Evolutionary conservation across 1,140 invertebrate species (phyloP), one percentile per base, ranked within the genome.

Genomic region (honey bee (Apis mellifera)): DNA sequence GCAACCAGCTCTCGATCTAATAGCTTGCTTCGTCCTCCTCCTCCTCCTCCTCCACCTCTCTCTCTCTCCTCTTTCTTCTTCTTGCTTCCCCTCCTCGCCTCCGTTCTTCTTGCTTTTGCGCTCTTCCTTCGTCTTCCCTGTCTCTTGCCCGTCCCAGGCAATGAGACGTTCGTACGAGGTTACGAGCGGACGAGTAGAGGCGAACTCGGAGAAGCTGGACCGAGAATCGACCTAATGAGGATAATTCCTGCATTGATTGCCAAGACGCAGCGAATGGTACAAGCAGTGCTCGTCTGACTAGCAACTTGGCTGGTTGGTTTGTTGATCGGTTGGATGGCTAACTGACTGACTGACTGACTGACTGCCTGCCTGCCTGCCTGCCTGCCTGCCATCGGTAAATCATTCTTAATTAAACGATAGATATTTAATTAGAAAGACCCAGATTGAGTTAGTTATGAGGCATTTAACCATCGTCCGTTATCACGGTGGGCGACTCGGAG

Each of bases 221-320:
- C 79, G 85, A 84, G 85, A 82, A 91, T 92, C 91, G 88, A 91
- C 89, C 91, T 93, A 93, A 93, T 93, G 92, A 93, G 92, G 91
- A 92, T 93, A 93, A 93, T 93, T 93, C 92, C 91, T 93, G 92
- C 90, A 92, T 93, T 90, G 92, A 93, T 93, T 92, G 91, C 87
- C 91, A 75, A 87, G 86, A 50, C 82, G 52, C 86, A 87, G 86
- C 83, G 88, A 90, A 89, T 90, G 84, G 74, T 90, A 87, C 77
- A 87, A 85, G 83, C 86, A 78, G 79, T 89, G 86, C 79, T 76
- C 77, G 81, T 77, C 83, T 64, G 73, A 84, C 82, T 72, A 84
- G 78, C 81, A 78, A 71, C 72, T 77, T 42, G 66, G 71, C 72
- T 64, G 84, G 80, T 48, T 70, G 55, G 57, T 23, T 68, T 11